Percentiles rank a stretch among this genome's conserved stretches.
phyloP scores from a whole-genome alignment of 2,888 invertebrate genomes.

The Bursaphelenchus okinawaensis region DNA sequence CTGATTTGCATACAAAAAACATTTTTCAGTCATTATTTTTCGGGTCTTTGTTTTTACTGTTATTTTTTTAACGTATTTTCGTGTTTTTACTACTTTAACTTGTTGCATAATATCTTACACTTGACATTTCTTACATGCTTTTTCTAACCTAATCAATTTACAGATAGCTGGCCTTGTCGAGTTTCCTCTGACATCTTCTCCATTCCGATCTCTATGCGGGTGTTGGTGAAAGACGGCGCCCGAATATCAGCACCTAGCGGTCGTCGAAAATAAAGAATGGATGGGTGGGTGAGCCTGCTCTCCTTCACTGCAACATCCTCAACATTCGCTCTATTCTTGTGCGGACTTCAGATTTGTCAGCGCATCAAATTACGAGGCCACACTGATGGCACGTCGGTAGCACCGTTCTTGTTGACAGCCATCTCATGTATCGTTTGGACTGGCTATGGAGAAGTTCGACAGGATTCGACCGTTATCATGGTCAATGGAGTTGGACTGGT shows the following conservation, averaged over 20 bases:
- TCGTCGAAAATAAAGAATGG: not conserved
- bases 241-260: not conserved
- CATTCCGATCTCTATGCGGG: not conserved
- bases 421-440: constrained; percentile 74
- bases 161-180: no score
- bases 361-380: constrained; percentile 39
- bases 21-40: no score
- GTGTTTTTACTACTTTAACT: no score
- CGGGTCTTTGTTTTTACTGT: no score
- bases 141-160: no score
- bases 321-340: constrained; percentile 47
- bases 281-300: constrained; percentile 31
- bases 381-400: constrained; percentile 47
- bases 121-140: not conserved
- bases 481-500: constrained; percentile 73
- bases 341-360: constrained; percentile 49
- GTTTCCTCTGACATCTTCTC: no score
- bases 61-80: no score
- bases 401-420: constrained; percentile 41
- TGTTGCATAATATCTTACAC: no score
- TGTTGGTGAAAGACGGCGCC: not conserved
- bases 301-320: constrained; percentile 47
- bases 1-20: no score
- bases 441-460: constrained; percentile 71
- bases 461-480: constrained; percentile 69